Percentiles rank a stretch among this genome's conserved stretches.
Evolutionary conservation across 2,888 invertebrate species (phyloP).

Genomic region (Agriopis marginaria): DNA sequence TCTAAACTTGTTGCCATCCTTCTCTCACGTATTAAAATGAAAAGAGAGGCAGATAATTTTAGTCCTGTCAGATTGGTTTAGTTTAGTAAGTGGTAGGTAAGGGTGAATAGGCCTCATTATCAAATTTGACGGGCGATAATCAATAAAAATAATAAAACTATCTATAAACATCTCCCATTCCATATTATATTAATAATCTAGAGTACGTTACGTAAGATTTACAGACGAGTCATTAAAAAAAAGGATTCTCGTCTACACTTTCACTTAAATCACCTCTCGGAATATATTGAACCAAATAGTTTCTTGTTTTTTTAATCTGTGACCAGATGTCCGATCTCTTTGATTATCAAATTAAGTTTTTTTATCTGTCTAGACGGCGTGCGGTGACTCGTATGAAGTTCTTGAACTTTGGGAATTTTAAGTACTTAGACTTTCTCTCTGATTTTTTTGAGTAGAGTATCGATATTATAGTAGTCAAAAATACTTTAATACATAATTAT

Average conservation of each 20-base stretch:
- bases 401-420: not conserved
- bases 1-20: too few species aligned
- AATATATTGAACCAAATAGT: slow-evolving; percentile 11
- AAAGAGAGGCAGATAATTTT: too few species aligned
- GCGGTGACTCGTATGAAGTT: not conserved
- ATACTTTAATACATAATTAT: too few species aligned
- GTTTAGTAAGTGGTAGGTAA: too few species aligned
- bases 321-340: slow-evolving; percentile 13
- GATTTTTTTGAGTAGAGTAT: not conserved
- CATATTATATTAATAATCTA: not conserved
- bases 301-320: not conserved
- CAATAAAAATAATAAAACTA: not conserved
- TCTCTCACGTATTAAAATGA: too few species aligned
- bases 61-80: too few species aligned
- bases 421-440: not conserved
- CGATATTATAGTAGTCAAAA: too few species aligned
- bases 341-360: slow-evolving; percentile 2
- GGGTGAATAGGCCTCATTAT: too few species aligned
- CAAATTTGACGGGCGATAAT: not conserved
- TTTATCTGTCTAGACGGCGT: slow-evolving; percentile 16
- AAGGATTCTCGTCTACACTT: slow-evolving; percentile 20
- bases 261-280: slow-evolving; percentile 23
- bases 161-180: not conserved
- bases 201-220: not conserved
- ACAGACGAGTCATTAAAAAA: slow-evolving; percentile 8